Evolutionary conservation across 2,113 vertebrate genomes (phyloP).

Genomic region (Sebastes schlegelii): DNA sequence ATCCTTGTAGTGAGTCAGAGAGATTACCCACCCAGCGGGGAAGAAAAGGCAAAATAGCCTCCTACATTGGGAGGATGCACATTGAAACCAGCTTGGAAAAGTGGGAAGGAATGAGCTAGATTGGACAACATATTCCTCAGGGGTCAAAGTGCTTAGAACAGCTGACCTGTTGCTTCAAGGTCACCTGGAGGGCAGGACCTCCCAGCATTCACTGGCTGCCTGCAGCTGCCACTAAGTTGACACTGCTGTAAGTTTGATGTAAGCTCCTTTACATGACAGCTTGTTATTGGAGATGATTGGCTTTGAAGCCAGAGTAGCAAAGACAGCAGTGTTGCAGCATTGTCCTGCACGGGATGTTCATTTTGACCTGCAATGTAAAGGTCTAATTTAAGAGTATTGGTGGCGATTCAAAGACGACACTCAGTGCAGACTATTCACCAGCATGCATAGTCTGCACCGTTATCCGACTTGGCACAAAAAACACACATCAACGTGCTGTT

Average conservation of each 20-base stretch:
- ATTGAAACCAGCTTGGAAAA: neutral
- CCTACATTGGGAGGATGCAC: neutral
- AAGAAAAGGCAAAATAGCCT: neutral
- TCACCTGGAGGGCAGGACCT: conserved; percentile 52
- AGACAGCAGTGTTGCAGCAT: neutral
- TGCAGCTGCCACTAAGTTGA: conserved; percentile 39
- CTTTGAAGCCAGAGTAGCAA: neutral
- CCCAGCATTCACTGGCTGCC: conserved; percentile 12
- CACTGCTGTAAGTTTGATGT: conserved; percentile 4
- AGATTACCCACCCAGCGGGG: neutral
- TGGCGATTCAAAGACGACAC: no score
- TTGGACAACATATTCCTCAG: neutral
- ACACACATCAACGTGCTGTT: conserved; percentile 2
- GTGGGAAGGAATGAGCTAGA: no score
- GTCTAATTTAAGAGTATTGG: neutral
- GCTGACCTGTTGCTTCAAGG: conserved; percentile 57
- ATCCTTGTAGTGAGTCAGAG: neutral
- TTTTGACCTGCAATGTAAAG: no score
- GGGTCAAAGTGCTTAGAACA: conserved; percentile 26
- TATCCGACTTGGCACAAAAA: neutral
- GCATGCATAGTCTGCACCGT: neutral
- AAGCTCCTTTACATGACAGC: conserved; percentile 50
- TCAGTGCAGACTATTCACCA: neutral
- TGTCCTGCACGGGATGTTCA: no score
- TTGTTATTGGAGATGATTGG: conserved; percentile 16